Evolutionary conservation across 2,113 vertebrate species (phyloP), one percentile per base, ranked within the genome.

Genomic region (Mandrillus leucophaeus): DNA sequence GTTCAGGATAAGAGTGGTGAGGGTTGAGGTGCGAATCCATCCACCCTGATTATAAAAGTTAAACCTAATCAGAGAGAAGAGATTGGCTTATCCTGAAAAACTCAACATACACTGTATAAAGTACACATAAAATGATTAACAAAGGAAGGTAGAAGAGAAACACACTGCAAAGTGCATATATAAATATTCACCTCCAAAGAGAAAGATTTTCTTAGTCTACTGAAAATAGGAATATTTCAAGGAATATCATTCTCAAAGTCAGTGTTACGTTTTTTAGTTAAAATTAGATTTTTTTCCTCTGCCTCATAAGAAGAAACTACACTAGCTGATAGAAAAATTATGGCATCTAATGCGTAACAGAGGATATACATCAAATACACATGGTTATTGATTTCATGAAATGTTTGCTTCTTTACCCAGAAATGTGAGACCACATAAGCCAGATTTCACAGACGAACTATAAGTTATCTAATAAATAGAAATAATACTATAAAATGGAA

Each of bases 321-420:
- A 79, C 79, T 92, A 94, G 68, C 23, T 92, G 57, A 97, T 43
- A 95, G 12, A 93, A 73, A 95, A 78, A 64, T 6, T 78, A 93
- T 23, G 85, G 6, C 9, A 88, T 68, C 43, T 81, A 91, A 96
- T 16, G 35, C 32, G 17, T 96, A 90, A 91, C 13, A 52, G 59
- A 38, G 16, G 68, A 32, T 80, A n/a, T 50, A 75, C 8, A 80
- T 78, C 20, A 91, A 85, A 92, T 4, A n/a, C 82, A n/a, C 82
- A 95, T 87, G 6, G 13, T 50, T 84, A 93, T 52, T 48, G 35
- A 81, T 45, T 61, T 96, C 61, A 83, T 88, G 30, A 93, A 96
- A 55, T 57, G 75, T 40, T 94, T 32, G 52, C 14, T 90, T 93
- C 16, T 72, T 96, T 40, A 93, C 9, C 72, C n/a, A 81, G 92